phyloP scores from a whole-genome alignment of 2,113 vertebrate species.

The Chionodraco myersi region DNA sequence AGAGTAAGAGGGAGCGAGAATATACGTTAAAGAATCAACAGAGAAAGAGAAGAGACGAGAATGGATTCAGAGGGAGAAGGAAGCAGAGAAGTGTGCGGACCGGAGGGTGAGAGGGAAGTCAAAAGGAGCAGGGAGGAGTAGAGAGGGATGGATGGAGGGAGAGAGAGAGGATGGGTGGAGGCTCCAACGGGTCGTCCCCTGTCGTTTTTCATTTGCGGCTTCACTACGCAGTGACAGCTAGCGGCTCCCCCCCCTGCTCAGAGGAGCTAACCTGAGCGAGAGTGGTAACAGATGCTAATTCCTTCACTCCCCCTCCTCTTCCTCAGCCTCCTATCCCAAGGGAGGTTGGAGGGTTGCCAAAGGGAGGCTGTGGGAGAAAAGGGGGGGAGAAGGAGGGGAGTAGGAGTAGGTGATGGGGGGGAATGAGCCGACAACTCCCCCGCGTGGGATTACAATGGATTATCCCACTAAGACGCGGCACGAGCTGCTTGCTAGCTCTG shows the following conservation, averaged over 20 bases:
- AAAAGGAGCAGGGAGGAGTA: not conserved
- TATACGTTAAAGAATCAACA: not conserved
- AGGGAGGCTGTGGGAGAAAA: slow-evolving; percentile 19
- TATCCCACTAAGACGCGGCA: slow-evolving; percentile 80
- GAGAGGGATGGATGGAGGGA: not conserved
- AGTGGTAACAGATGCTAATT: slow-evolving; percentile 85
- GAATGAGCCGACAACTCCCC: slow-evolving; percentile 53
- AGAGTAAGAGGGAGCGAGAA: not conserved
- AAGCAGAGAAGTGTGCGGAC: not conserved
- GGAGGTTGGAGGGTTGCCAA: slow-evolving; percentile 30
- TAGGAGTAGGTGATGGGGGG: not conserved
- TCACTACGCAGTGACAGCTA: slow-evolving; percentile 68
- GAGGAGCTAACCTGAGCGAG: slow-evolving; percentile 73
- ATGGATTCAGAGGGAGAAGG: not conserved
- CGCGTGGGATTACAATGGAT: slow-evolving; percentile 83
- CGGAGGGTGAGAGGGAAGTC: not conserved
- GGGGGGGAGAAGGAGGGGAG: not conserved
- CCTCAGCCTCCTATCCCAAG: slow-evolving; percentile 55
- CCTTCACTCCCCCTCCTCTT: slow-evolving; percentile 74
- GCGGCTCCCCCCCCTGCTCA: slow-evolving; percentile 52
- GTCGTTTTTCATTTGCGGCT: slow-evolving; percentile 74
- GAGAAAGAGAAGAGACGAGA: not conserved
- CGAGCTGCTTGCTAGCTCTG: slow-evolving; percentile 63
- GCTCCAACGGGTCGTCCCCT: slow-evolving; percentile 64
- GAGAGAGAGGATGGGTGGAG: not conserved